These are phyloP conservation scores for Datnioides undecimradiatus DNA, from an alignment of 2,113 vertebrate genomes.

Conservation along the genomic window DNA sequence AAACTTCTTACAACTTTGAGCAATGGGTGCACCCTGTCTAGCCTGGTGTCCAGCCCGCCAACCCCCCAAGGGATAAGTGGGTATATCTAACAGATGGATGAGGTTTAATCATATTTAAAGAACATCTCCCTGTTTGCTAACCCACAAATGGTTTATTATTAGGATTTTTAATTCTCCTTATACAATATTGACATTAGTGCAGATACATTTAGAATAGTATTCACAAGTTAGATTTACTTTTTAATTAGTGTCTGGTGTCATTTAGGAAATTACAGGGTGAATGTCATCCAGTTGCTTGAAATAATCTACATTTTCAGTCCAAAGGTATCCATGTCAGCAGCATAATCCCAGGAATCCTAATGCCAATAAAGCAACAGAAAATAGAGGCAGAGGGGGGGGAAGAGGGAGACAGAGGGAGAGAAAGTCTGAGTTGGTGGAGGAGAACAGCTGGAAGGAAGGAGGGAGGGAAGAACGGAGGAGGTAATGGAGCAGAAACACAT, in stretches of 20 bases:
- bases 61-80: background rate
- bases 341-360: slow-evolving; percentile 19
- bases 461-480: slow-evolving; percentile 34
- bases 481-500: slow-evolving; percentile 73
- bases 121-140: too few species aligned
- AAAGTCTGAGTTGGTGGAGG: slow-evolving; percentile 32
- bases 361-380: slow-evolving; percentile 4
- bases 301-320: slow-evolving; percentile 1
- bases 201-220: background rate
- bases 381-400: background rate
- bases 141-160: too few species aligned
- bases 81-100: background rate
- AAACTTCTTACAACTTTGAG: background rate
- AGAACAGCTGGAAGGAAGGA: slow-evolving; percentile 62
- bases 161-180: too few species aligned
- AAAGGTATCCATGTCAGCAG: slow-evolving; percentile 15
- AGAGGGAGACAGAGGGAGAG: background rate
- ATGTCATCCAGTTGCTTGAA: background rate
- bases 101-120: background rate
- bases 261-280: background rate
- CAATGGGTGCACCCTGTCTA: background rate
- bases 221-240: background rate
- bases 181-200: too few species aligned
- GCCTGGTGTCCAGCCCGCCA: background rate
- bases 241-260: background rate